Percentiles rank a stretch among this genome's conserved stretches.
These are phyloP conservation scores for Cebidichthys violaceus DNA, from an alignment of 2,113 vertebrate genomes.

Conservation along the genomic window DNA sequence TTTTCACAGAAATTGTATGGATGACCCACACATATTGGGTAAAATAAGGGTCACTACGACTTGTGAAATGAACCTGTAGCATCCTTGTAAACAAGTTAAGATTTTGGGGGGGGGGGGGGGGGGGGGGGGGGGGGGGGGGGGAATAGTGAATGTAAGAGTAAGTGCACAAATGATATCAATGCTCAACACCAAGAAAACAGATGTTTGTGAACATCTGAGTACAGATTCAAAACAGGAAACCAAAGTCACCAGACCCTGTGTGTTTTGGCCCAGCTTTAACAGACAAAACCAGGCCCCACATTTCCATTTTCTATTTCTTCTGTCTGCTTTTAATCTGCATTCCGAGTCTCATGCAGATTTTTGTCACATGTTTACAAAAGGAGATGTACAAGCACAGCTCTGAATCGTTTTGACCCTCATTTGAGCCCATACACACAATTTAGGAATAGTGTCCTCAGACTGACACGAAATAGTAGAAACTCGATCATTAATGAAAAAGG, in stretches of 20 bases:
- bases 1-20: conserved; percentile 10
- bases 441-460: background rate
- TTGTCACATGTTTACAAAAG: background rate
- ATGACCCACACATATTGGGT: background rate
- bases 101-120: background rate
- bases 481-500: conserved; percentile 1
- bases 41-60: background rate
- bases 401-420: background rate
- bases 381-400: background rate
- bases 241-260: too few relatives aligned
- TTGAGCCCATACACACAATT: background rate
- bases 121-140: too few relatives aligned
- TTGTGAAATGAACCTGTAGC: background rate
- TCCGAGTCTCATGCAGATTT: background rate
- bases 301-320: background rate
- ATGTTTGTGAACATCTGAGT: background rate
- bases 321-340: background rate
- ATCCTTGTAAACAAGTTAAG: background rate
- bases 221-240: too few relatives aligned
- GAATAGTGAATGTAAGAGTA: background rate
- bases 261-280: background rate
- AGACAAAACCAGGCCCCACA: background rate
- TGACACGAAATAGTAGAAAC: background rate
- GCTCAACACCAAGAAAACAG: background rate
- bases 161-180: background rate